Percentiles rank a stretch among this genome's conserved stretches.
These are phyloP conservation scores for Chouioia cunea DNA, from an alignment of 2,888 invertebrate genomes.

Conservation along the genomic window DNA sequence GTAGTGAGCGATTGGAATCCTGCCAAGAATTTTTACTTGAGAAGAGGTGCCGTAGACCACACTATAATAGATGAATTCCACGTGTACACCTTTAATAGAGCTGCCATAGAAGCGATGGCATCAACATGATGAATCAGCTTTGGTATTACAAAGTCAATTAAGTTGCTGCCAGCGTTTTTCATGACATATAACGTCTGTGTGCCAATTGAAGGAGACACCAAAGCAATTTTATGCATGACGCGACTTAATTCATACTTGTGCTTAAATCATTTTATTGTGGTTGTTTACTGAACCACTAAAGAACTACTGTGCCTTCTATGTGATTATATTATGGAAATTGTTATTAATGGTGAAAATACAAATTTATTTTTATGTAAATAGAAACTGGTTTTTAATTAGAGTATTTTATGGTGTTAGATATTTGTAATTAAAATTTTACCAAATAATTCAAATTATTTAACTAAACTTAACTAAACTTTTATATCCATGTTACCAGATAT, in stretches of 20 bases:
- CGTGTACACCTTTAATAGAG: slow-evolving; percentile 72
- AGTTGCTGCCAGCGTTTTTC: not conserved
- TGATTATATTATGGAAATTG: slow-evolving; percentile 6
- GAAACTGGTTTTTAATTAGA: not conserved
- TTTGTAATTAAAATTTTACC: no score
- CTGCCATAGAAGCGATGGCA: slow-evolving; percentile 61
- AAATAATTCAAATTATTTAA: no score
- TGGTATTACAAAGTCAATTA: slow-evolving; percentile 12
- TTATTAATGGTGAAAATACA: not conserved
- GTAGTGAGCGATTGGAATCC: slow-evolving; percentile 88
- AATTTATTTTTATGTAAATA: slow-evolving; percentile 8
- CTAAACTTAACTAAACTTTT: no score
- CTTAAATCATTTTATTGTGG: slow-evolving; percentile 1
- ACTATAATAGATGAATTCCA: slow-evolving; percentile 79
- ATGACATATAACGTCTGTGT: slow-evolving; percentile 2
- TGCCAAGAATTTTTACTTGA: slow-evolving; percentile 81
- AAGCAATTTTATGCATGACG: slow-evolving; percentile 8
- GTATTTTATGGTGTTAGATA: slow-evolving; percentile 11
- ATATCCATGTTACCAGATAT: no score
- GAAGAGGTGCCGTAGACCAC: slow-evolving; percentile 76
- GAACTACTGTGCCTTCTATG: slow-evolving; percentile 15
- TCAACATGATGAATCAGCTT: slow-evolving; percentile 12
- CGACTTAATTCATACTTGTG: slow-evolving; percentile 9
- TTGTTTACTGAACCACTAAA: not conserved
- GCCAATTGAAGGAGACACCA: slow-evolving; percentile 1